phyloP scores from a whole-genome alignment of 2,113 vertebrate species.

The Salvelinus fontinalis region DNA sequence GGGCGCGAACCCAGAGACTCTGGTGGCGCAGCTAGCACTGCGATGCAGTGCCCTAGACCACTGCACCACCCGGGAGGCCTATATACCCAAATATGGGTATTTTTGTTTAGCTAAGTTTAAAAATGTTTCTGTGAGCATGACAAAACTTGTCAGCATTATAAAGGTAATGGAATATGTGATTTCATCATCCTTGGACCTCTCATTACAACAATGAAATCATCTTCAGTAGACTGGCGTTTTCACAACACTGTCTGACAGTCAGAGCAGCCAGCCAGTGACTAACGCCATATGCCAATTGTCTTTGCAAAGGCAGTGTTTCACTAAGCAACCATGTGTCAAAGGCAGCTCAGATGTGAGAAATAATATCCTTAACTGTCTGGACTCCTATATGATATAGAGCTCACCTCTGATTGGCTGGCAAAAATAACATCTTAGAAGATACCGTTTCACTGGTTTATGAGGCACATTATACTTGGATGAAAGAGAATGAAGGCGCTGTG shows the following conservation, averaged over 20 bases:
- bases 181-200: slow-evolving; percentile 14
- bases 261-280: slow-evolving; percentile 28
- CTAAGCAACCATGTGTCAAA: slow-evolving; percentile 39
- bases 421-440: no score
- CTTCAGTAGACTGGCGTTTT: slow-evolving; percentile 16
- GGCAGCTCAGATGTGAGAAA: slow-evolving; percentile 23
- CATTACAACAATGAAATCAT: slow-evolving; percentile 39
- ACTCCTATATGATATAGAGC: neutral
- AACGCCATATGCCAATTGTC: slow-evolving; percentile 44
- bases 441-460: no score
- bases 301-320: slow-evolving; percentile 36
- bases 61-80: no score
- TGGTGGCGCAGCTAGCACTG: no score
- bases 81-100: neutral
- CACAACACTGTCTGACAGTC: slow-evolving; percentile 20
- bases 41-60: no score
- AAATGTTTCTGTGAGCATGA: neutral
- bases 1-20: no score
- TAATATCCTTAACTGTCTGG: slow-evolving; percentile 15
- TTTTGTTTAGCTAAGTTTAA: neutral
- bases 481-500: no score
- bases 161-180: slow-evolving; percentile 26
- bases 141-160: neutral
- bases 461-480: no score
- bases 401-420: no score